phyloP scores from a whole-genome alignment of 2,797 vertebrate species.

The Knipowitschia caucasica region DNA sequence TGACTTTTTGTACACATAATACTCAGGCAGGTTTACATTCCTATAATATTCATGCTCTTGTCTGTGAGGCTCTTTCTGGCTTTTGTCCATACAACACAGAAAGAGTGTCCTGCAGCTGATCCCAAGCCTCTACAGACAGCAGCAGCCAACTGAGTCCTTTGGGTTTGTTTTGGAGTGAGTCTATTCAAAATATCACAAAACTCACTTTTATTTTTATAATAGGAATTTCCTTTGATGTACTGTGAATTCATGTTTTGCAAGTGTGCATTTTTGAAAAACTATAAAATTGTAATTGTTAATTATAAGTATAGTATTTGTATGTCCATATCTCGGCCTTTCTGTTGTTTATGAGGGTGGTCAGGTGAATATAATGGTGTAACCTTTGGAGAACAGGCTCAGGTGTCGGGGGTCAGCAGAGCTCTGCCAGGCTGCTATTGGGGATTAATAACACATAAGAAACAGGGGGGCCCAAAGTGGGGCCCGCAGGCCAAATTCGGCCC shows the following conservation, averaged over 20 bases:
- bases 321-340: background rate
- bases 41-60: background rate
- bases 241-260: background rate
- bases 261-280: background rate
- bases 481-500: no score
- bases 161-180: constrained; percentile 56
- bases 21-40: no score
- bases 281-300: no score
- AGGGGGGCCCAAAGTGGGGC: no score
- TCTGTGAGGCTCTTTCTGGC: constrained; percentile 37
- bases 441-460: constrained; percentile 29
- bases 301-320: no score
- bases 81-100: constrained; percentile 38
- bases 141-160: constrained; percentile 54
- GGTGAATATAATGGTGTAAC: constrained; percentile 31
- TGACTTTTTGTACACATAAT: background rate
- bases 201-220: constrained; percentile 1
- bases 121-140: constrained; percentile 57
- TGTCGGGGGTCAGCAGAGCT: constrained; percentile 55
- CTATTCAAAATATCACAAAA: no score
- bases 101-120: constrained; percentile 61
- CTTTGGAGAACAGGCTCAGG: constrained; percentile 59
- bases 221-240: background rate
- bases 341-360: constrained; percentile 28
- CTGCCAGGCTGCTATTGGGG: constrained; percentile 47